Evolutionary conservation across 2,888 invertebrate genomes (phyloP).

Genomic region (Hydroisotoma schaefferi): DNA sequence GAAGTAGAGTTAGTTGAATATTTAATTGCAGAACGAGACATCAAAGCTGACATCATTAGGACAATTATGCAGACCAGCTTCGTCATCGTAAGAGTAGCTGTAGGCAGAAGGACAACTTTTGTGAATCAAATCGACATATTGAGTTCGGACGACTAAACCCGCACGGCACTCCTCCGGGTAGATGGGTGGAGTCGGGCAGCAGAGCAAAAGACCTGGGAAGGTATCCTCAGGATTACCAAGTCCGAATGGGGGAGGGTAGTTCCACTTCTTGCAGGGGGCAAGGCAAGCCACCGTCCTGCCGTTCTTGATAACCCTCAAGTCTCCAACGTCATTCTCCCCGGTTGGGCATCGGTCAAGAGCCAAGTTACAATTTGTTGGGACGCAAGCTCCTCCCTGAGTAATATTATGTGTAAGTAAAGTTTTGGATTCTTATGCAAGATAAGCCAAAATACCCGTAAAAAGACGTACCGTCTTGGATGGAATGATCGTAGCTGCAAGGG

Average conservation of each 20-base stretch:
- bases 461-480: constrained; percentile 10
- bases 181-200: constrained; percentile 54
- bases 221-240: constrained; percentile 8
- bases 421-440: not conserved
- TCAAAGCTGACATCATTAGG: constrained; percentile 22
- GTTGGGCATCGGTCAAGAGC: constrained; percentile 13
- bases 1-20: too few species aligned
- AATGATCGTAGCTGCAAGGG: constrained; percentile 50
- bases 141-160: constrained; percentile 50
- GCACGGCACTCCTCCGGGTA: constrained; percentile 53
- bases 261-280: constrained; percentile 26
- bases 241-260: constrained; percentile 26
- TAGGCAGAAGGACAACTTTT: constrained; percentile 56
- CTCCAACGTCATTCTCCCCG: constrained; percentile 16
- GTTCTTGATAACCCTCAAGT: constrained; percentile 15
- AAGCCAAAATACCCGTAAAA: not conserved
- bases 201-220: constrained; percentile 51
- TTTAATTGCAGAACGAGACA: constrained; percentile 20
- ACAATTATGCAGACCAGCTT: constrained; percentile 30
- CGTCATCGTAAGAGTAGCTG: constrained; percentile 57
- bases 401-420: not conserved
- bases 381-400: constrained; percentile 17
- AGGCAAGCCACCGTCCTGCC: constrained; percentile 13
- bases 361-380: constrained; percentile 10
- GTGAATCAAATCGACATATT: constrained; percentile 55